Evolutionary conservation across 92 coral and sea anemone genomes (phyloP), one percentile per base, ranked within the genome.

Genomic region (Nematostella vectensis): DNA sequence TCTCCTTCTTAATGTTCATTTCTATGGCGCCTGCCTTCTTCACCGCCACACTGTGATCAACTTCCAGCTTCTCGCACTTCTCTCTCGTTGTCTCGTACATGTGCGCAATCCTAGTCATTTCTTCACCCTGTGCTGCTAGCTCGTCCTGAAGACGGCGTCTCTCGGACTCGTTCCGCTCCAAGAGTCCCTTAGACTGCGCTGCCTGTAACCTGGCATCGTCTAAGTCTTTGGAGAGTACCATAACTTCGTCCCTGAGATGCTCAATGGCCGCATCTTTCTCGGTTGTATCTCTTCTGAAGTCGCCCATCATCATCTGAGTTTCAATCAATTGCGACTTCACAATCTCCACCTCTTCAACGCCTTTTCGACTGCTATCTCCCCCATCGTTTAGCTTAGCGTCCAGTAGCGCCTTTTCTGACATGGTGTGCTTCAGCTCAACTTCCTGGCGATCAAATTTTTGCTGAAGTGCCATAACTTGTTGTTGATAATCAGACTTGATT

Each of bases 291-390:
- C 87, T 71, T 37, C 85, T 66, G 47, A 74, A 72, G 61, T 86
- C 93, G 37, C 86, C 98, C 64, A 82, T 57, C 27, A 77, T 70
- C 70, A 79, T 78, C 42, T 86, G 96, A 30, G 65, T 83, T 49
- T 91, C 98, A 26, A 70, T 86, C 20, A 91, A 65, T 43, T 91
- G 96, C 44, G 83, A 81, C 75, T 75, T 88, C 20, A 86, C 62
- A 11, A 83, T 79, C 31, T 69, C 88, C 12, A 64, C 76, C 42
- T 82, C 86, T 47, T 82, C 98, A 22, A 80, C 60, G 37, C 58
- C 71, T 48, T 80, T 72, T 18, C 89, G 83, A 4, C 70, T 61
- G 47, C 67, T 73, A 12, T 82, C 83, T 20, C 83, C 71, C 40
- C 74, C 59, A 45, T 80, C 79, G 0, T 51, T 71, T 40, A 81